A percentile compares a stretch with the other conserved stretches of the same genome.
phyloP scores from a whole-genome alignment of 2,797 vertebrate genomes.

The Hozukius guyotensis region DNA sequence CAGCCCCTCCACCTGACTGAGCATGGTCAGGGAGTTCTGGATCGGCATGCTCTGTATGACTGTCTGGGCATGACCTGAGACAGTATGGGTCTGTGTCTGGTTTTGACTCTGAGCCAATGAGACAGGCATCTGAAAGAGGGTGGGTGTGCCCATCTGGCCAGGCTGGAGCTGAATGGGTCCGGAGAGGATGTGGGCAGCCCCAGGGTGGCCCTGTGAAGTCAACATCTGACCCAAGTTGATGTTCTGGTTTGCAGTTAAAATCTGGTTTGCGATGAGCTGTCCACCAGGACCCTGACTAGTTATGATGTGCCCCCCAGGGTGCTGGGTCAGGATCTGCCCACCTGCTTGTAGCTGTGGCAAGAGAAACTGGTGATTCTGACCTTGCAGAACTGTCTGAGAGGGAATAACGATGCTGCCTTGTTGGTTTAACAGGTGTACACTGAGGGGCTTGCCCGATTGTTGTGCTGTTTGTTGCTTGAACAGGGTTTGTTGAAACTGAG shows the following conservation, averaged over 20 bases:
- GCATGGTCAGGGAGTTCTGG: conserved; percentile 86
- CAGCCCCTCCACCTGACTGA: conserved; percentile 89
- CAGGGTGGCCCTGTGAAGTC: conserved; percentile 89
- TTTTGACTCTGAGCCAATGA: conserved; percentile 84
- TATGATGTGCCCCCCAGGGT: conserved; percentile 88
- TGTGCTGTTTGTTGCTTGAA: conserved; percentile 89
- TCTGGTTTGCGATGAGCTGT: conserved; percentile 92
- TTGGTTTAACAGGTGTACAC: conserved; percentile 93
- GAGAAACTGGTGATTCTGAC: conserved; percentile 94
- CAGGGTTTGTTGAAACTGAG: conserved; percentile 84
- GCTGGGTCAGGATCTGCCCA: conserved; percentile 91
- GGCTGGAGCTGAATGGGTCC: conserved; percentile 90
- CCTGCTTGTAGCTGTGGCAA: conserved; percentile 89
- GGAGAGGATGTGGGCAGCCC: conserved; percentile 92
- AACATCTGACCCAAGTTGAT: conserved; percentile 92
- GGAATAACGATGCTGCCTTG: conserved; percentile 95
- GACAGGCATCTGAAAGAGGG: conserved; percentile 96
- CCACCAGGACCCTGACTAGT: conserved; percentile 89
- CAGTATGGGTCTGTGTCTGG: conserved; percentile 87
- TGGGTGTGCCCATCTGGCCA: conserved; percentile 90
- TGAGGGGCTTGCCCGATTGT: conserved; percentile 88
- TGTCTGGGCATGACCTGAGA: conserved; percentile 84
- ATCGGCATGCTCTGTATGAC: conserved; percentile 93
- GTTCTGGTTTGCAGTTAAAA: conserved; percentile 91
- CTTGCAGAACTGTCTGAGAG: conserved; percentile 88